These are phyloP conservation scores for Loris lydekkerianus DNA, from an alignment of 2,797 vertebrate genomes.

Conservation along the genomic window DNA sequence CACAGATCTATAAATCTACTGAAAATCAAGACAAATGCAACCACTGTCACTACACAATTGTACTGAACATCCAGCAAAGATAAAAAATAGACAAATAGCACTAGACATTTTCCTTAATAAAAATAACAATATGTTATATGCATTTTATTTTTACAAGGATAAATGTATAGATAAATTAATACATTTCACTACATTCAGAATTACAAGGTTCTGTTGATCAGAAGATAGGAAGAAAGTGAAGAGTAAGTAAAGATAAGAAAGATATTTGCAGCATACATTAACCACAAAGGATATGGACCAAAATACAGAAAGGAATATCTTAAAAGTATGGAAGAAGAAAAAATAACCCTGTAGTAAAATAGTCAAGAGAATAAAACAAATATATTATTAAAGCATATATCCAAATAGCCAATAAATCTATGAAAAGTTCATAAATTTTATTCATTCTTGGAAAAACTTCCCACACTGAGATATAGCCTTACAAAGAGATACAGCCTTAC, in stretches of 20 bases:
- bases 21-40: background rate
- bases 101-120: background rate
- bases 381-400: background rate
- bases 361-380: background rate
- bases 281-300: background rate
- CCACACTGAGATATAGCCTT: background rate
- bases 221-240: background rate
- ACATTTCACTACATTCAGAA: background rate
- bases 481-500: background rate
- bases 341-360: background rate
- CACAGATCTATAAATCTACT: background rate
- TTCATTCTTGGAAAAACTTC: background rate
- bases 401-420: background rate
- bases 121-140: background rate
- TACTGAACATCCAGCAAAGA: background rate
- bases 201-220: background rate
- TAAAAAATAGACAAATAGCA: background rate
- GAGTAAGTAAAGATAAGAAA: background rate
- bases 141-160: background rate
- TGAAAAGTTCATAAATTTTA: background rate
- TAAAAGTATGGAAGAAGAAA: background rate
- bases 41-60: background rate
- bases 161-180: background rate
- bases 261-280: background rate
- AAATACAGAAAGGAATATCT: background rate